A percentile compares a stretch with the other conserved stretches of the same genome.
Evolutionary conservation across 2,888 invertebrate species (phyloP).

Genomic region (Drosophila rellima): DNA sequence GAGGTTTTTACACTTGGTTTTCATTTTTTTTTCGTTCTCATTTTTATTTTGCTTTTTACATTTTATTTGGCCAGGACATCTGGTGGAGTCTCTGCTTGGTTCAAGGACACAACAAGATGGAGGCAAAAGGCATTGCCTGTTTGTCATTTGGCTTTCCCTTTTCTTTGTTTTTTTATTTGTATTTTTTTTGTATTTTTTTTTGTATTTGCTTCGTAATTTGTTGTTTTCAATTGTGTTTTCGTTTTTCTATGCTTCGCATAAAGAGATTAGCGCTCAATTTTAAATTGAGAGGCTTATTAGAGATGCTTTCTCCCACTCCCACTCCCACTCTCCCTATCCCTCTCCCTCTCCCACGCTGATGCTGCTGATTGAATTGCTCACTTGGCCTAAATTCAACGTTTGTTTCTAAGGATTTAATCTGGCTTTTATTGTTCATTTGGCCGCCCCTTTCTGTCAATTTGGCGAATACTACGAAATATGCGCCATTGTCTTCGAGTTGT

Average conservation of each 20-base stretch:
- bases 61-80: constrained; percentile 24
- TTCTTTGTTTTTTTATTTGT: too few relatives aligned
- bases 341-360: neutral
- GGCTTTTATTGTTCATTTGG: constrained; percentile 49
- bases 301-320: neutral
- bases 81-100: constrained; percentile 18
- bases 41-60: neutral
- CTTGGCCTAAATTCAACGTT: constrained; percentile 51
- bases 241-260: constrained; percentile 39
- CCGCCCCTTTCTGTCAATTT: constrained; percentile 22
- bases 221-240: constrained; percentile 26
- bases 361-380: constrained; percentile 52
- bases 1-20: constrained; percentile 22
- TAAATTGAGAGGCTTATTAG: constrained; percentile 61
- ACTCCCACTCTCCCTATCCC: neutral
- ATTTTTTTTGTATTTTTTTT: constrained; percentile 13
- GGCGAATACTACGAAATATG: constrained; percentile 26
- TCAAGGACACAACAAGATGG: constrained; percentile 52
- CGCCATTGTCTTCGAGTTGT: constrained; percentile 9
- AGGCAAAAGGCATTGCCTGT: constrained; percentile 17
- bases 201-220: constrained; percentile 2
- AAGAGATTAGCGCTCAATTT: constrained; percentile 67
- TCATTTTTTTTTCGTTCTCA: neutral
- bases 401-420: constrained; percentile 55
- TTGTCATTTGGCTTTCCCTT: constrained; percentile 23